These are phyloP conservation scores for Picus viridis DNA, from an alignment of 2,797 vertebrate species.

Conservation along the genomic window DNA sequence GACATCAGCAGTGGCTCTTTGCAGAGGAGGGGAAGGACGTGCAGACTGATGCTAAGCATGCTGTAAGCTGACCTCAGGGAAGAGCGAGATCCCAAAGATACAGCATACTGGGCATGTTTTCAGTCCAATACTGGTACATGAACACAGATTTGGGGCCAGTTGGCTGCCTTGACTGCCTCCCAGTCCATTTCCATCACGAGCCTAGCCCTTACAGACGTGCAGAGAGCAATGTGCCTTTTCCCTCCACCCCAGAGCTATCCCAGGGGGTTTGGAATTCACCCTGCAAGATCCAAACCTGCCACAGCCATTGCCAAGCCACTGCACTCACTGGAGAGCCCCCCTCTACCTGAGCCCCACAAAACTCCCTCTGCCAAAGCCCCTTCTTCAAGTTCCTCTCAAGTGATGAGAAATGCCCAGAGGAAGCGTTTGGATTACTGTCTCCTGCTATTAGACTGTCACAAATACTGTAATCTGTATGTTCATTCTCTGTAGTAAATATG, in stretches of 20 bases:
- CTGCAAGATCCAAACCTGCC: background rate
- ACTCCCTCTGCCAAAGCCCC: background rate
- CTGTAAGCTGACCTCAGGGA: background rate
- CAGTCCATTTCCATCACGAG: background rate
- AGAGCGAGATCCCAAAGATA: rapidly evolving
- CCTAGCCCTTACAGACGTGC: background rate
- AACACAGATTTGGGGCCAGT: background rate
- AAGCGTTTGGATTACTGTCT: background rate
- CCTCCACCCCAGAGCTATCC: background rate
- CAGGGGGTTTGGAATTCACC: rapidly evolving
- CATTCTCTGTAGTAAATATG: conserved; percentile 56
- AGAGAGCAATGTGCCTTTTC: rapidly evolving
- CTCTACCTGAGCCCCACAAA: background rate
- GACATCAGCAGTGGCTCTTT: background rate
- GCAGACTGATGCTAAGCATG: rapidly evolving
- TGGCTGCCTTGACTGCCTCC: background rate
- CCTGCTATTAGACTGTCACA: conserved; percentile 3
- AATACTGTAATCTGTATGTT: conserved; percentile 41
- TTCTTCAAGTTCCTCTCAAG: background rate
- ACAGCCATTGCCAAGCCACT: background rate
- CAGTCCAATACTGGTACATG: background rate
- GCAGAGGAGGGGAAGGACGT: background rate
- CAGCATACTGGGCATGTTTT: background rate
- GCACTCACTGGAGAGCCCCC: rapidly evolving
- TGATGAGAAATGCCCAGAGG: background rate